Evolutionary conservation across 2,888 invertebrate genomes (phyloP), one percentile per base, ranked within the genome.

Genomic region (Spilosoma lubricipeda): DNA sequence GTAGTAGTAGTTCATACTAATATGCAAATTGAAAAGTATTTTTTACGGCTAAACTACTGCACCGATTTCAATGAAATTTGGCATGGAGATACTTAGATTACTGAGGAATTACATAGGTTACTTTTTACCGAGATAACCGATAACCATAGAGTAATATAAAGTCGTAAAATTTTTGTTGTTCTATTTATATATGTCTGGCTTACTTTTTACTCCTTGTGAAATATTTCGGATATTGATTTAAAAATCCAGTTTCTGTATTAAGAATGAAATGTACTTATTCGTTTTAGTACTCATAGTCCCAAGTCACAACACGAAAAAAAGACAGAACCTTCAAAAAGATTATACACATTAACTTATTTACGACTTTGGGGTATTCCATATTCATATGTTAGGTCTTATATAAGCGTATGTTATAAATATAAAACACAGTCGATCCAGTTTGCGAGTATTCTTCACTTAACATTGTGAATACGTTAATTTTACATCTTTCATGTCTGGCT

Each of bases 261-360:
- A 27, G n/a, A 56, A n/a, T 56, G 4, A n/a, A 52, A 56, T 56
- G 9, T n/a, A n/a, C 11, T 56, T 11, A 11, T 56, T 56, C n/a
- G n/a, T 56, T 56, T n/a, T 11, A 52, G 52, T 23, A n/a, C n/a
- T 23, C 56, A 1, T n/a, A n/a, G n/a, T n/a, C n/a, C n/a, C n/a
- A n/a, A n/a, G n/a, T 56, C 1, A n/a, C 56, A n/a, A n/a, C 0
- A n/a, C 56, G 1, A 27, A 56, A 27, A 3, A 1, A 3, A 27
- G n/a, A 27, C 13, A 56, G 56, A 56, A 56, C 56, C 56, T 56
- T 56, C n/a, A n/a, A 56, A n/a, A 56, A 56, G n/a, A 56, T 56
- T 56, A 27, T 56, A n/a, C n/a, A n/a, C 56, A 56, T 56, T 56
- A 56, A n/a, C n/a, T 56, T n/a, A 56, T 56, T 56, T 56, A 56